Percentiles rank a stretch among this genome's conserved stretches.
Conservation (phyloP, 2,113 vertebrate genomes). For the Porphyrio hochstetteri region DNA sequence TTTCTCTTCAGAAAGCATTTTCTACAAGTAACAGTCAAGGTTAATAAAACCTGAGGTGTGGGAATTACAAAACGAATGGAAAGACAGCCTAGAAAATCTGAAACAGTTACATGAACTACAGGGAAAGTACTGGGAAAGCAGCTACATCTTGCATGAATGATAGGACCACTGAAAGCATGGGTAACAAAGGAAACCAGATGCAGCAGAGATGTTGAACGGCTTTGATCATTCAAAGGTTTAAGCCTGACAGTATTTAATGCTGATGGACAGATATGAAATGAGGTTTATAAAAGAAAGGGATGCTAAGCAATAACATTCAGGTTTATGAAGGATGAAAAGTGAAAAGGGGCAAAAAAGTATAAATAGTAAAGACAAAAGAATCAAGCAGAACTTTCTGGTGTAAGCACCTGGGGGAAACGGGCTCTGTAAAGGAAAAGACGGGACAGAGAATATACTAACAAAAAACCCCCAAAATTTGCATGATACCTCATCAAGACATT, state of each 20-base stretch:
- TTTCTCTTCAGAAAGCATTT: slow-evolving; percentile 26
- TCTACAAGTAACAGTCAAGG: background rate
- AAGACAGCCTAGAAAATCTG: background rate
- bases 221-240: slow-evolving; percentile 45
- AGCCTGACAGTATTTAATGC: slow-evolving; percentile 12
- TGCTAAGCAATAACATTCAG: background rate
- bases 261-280: slow-evolving; percentile 41
- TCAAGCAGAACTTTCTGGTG: background rate
- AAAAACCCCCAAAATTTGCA: background rate
- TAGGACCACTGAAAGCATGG: background rate
- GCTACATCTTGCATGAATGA: background rate
- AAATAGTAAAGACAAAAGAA: background rate
- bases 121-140: background rate
- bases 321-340: background rate
- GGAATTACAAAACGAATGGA: background rate
- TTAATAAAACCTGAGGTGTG: slow-evolving; percentile 4
- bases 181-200: slow-evolving; percentile 27
- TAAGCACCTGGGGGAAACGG: background rate
- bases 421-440: background rate
- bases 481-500: background rate
- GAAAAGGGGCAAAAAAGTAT: background rate
- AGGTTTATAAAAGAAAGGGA: background rate
- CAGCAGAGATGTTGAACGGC: background rate
- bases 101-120: background rate
- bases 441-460: background rate